Conservation (phyloP, 2,113 vertebrate species). For the Hippocampus guttulatus region DNA sequence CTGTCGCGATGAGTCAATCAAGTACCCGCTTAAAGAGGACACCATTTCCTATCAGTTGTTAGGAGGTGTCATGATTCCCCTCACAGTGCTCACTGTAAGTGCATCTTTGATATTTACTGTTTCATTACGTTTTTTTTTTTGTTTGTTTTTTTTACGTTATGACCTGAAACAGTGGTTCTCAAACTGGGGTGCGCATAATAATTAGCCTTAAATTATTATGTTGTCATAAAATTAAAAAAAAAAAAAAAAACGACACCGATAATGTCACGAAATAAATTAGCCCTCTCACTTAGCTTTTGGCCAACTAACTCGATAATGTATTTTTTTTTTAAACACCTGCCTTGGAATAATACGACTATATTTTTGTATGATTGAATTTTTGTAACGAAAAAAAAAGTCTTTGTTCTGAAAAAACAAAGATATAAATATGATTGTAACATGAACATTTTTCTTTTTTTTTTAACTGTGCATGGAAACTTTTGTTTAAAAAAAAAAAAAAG, state of each 20-base stretch:
- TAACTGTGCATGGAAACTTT: no score
- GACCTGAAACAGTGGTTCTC: background rate
- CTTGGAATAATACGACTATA: no score
- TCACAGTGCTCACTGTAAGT: slow-evolving; percentile 94
- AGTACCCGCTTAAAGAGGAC: slow-evolving; percentile 93
- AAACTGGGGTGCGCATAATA: background rate
- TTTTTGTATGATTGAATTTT: no score
- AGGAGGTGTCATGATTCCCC: slow-evolving; percentile 90
- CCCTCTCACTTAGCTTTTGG: no score
- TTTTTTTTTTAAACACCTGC: no score
- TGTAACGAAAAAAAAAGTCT: no score
- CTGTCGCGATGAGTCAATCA: slow-evolving; percentile 98
- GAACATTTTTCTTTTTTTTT: no score
- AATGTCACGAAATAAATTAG: background rate
- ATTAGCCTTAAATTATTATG: background rate
- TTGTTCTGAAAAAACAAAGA: no score
- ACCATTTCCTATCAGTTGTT: slow-evolving; percentile 96
- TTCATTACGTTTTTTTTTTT: background rate
- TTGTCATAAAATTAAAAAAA: background rate
- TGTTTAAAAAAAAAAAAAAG: no score
- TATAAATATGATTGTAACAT: no score
- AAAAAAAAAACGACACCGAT: background rate
- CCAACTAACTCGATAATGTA: no score
- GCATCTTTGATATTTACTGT: slow-evolving; percentile 45
- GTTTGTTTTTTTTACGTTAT: background rate